These are phyloP conservation scores for Phainopepla nitens DNA, from an alignment of 2,113 vertebrate species.

Conservation along the genomic window DNA sequence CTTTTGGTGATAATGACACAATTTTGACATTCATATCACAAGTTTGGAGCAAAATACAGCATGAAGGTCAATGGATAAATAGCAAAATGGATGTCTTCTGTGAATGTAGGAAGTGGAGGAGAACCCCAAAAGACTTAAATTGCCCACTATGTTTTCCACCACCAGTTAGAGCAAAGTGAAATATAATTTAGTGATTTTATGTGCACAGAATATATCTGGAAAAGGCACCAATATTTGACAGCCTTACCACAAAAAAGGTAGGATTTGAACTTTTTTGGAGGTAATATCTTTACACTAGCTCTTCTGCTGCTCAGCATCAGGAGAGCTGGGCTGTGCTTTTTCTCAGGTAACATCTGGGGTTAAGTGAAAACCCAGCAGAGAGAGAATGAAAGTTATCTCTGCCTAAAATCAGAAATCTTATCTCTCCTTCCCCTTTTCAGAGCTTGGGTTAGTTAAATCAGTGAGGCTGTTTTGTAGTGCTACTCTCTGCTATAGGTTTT, in stretches of 20 bases:
- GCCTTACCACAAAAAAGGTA: accelerated
- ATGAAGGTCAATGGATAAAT: neutral
- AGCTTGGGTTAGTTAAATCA: neutral
- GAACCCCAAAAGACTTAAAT: neutral
- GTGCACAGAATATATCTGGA: neutral
- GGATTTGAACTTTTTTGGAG: neutral
- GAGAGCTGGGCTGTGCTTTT: neutral
- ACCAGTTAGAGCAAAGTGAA: neutral
- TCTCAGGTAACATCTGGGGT: neutral
- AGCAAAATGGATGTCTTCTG: neutral
- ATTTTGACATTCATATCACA: neutral
- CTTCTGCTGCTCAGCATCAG: neutral
- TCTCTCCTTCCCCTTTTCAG: neutral
- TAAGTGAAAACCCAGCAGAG: neutral
- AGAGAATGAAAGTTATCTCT: neutral
- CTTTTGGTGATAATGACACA: neutral
- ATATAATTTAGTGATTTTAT: neutral
- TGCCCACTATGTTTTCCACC: neutral
- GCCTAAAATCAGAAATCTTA: neutral
- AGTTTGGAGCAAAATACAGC: neutral
- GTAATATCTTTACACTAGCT: neutral
- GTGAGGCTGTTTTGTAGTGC: neutral
- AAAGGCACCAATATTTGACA: neutral
- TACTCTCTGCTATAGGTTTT: neutral
- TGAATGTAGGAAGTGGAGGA: neutral